These are phyloP conservation scores for Platyscapa corneri DNA, from an alignment of 1,140 invertebrate genomes.

Conservation along the genomic window DNA sequence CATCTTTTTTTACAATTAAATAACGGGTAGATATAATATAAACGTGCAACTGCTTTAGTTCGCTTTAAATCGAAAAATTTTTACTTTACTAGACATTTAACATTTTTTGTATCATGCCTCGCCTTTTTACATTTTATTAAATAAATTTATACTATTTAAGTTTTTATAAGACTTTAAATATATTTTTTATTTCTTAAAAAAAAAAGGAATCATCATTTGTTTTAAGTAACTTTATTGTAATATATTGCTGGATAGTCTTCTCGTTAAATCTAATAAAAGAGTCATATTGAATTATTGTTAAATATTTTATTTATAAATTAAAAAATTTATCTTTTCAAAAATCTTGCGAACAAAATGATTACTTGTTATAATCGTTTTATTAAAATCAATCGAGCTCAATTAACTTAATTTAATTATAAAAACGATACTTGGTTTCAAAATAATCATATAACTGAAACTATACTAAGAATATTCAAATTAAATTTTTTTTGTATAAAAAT, in stretches of 20 bases:
- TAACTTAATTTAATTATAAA: too few relatives aligned
- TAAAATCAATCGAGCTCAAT: too few relatives aligned
- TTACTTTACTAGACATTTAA: background rate
- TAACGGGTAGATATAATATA: background rate
- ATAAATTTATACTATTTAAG: background rate
- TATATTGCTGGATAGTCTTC: background rate
- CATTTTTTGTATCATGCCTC: background rate
- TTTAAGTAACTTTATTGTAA: background rate
- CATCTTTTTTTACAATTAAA: too few relatives aligned
- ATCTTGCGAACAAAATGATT: too few relatives aligned
- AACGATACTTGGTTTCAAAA: too few relatives aligned
- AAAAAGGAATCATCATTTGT: background rate
- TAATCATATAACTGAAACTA: too few relatives aligned
- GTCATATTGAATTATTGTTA: too few relatives aligned
- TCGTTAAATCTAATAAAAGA: background rate
- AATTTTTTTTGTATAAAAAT: too few relatives aligned
- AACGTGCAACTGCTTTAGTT: background rate
- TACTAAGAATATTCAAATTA: too few relatives aligned
- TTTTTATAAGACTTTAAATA: background rate
- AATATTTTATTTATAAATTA: too few relatives aligned
- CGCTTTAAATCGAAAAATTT: background rate
- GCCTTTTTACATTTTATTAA: background rate
- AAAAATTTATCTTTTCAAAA: too few relatives aligned
- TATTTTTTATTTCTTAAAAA: background rate
- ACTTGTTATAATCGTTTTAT: too few relatives aligned